Evolutionary conservation across 2,113 vertebrate genomes (phyloP), one percentile per base, ranked within the genome.

Genomic region (Rallus limicola): DNA sequence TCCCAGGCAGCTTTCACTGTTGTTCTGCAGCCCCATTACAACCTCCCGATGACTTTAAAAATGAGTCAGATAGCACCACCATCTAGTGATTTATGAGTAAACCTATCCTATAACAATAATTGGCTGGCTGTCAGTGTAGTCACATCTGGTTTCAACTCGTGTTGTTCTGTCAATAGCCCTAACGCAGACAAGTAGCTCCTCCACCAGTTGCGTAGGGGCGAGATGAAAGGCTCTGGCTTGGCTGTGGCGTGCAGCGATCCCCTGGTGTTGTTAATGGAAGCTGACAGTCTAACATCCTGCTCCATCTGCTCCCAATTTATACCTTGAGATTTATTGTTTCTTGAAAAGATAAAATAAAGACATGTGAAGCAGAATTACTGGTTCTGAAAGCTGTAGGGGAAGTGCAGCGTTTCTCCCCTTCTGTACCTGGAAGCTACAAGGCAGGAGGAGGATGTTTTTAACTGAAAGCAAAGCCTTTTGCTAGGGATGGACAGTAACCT

Each of bases 251-350:
- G 58, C 56, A 76, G 34, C 0, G 4, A 53, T 42, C 7, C 64
- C 92, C 33, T 0, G 1, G 14, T 68, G 71, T 4, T 29, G 38
- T 21, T 96, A 81, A 94, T 95, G 82, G 93, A 42, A 94, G 75
- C 76, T 95, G 95, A 92, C 94, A 95, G 90, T 36, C 68, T 48
- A 71, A 74, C 93, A 70, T 95, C 79, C 76, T 0, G 0, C 36
- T 92, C 92, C 90, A 90, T 93, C 94, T 97, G 95, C 76, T 96
- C 85, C 79, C 50, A 77, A 10, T 95, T 93, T 80, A 50, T 67
- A 55, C 92, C 68, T 86, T 10, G 10, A 88, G 67, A 83, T 86
- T 71, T 90, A 86, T 12, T 71, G 71, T 65, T 60, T 81, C 79
- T 70, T 58, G 33, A 34, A 70, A 90, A 85, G 68, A 84, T 74